phyloP scores from a whole-genome alignment of 2,113 vertebrate species.

The Microcebus griseorufus region DNA sequence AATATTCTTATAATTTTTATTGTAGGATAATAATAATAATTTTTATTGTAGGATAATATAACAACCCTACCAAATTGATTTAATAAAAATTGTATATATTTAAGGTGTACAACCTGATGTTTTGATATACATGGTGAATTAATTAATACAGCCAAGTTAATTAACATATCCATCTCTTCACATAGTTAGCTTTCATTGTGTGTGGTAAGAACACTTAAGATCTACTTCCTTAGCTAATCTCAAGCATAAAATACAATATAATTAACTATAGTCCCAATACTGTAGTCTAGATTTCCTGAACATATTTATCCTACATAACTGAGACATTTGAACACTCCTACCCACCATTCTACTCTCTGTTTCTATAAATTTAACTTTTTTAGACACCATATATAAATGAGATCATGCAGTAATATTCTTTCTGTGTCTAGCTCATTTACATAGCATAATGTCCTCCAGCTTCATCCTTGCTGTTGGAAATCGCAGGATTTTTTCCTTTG shows the following conservation, averaged over 20 bases:
- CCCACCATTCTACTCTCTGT: neutral
- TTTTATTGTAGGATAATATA: neutral
- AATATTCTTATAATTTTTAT: too few species aligned
- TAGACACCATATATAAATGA: neutral
- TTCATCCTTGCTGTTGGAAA: neutral
- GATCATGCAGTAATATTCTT: neutral
- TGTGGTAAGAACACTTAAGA: too few species aligned
- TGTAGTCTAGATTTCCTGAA: neutral
- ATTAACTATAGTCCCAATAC: neutral
- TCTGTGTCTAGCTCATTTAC: neutral
- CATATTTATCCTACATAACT: neutral
- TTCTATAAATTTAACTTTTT: neutral
- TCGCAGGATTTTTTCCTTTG: neutral
- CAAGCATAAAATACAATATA: neutral
- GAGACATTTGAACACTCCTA: neutral
- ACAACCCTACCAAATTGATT: neutral
- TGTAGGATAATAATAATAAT: too few species aligned
- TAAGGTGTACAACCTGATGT: neutral
- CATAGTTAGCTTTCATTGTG: neutral
- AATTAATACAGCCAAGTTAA: neutral
- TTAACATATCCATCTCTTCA: neutral
- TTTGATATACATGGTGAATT: neutral
- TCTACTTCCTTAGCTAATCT: neutral
- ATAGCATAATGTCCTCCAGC: neutral
- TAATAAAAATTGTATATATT: neutral